Evolutionary conservation across 2,888 invertebrate genomes (phyloP), one percentile per base, ranked within the genome.

Genomic region (Dioctria rufipes): DNA sequence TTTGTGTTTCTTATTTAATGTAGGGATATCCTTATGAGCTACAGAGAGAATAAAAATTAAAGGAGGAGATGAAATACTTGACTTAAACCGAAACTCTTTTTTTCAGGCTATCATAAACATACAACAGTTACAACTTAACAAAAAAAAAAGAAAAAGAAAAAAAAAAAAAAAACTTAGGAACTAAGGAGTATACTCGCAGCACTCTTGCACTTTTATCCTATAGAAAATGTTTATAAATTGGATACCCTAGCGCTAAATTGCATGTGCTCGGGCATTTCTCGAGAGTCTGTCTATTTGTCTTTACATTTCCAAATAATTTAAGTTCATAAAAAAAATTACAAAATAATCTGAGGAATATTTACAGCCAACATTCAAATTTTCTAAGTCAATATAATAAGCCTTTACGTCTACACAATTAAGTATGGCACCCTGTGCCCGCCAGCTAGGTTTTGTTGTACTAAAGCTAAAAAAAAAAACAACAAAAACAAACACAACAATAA

Each of bases 101-200:
- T 25, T 25, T 69, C 69, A 69, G 51, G 51, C 25, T 25, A 25
- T 69, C 69, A 54, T 54, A 69, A 69, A 69, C 69, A 60, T 60
- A 73, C 73, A 73, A 73, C 54, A 73, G 54, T 58, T 58, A 73
- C 60, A 42, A 54, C 25, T 61, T 73, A 73, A 73, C 54, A 73
- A 61, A 25, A 25, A 25, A 25, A 25, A 25, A 25, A 25, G 2
- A 25, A 25, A 25, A 25, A 25, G 25, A 25, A 25, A 1, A 25
- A 25, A 2, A 25, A 25, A 25, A 25, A 25, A 25, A 25, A 25
- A 69, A 69, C 69, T 69, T 69, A 69, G 69, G 11, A 71, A 39
- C 73, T 73, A 58, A 73, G 60, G 73, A 73, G 73, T 73, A 60
- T 73, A 73, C 73, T 73, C 73, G 54, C 54, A 60, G 73, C 73